A percentile compares a stretch with the other conserved stretches of the same genome.
phyloP scores from a whole-genome alignment of 2,797 vertebrate species.

The Mico argentatus region DNA sequence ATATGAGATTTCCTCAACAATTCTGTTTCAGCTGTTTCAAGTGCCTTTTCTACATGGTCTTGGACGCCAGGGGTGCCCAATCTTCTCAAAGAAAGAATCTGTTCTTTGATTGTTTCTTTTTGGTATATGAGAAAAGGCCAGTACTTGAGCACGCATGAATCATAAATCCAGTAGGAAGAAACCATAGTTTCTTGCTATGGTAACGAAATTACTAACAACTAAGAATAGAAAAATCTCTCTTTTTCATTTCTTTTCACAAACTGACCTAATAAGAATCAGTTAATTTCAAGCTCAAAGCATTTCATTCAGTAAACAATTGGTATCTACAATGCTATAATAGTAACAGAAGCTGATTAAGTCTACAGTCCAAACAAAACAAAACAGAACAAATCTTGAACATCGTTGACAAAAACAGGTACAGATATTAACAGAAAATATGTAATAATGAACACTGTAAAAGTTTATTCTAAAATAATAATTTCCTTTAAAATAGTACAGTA shows the following conservation, averaged over 20 bases:
- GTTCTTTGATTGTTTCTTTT: not conserved
- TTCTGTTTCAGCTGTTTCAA: not conserved
- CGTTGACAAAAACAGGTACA: not conserved
- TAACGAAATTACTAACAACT: not conserved
- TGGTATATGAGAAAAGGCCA: not conserved
- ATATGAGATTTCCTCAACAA: not conserved
- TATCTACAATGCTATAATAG: not conserved
- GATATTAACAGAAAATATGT: not conserved
- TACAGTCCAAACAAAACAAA: not conserved
- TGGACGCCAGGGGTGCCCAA: not conserved
- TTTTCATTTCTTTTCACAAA: slow-evolving; percentile 7
- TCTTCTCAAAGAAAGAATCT: not conserved
- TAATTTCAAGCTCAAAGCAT: slow-evolving; percentile 20
- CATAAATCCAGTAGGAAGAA: not conserved
- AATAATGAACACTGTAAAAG: not conserved
- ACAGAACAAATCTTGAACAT: not conserved
- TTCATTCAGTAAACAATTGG: not conserved
- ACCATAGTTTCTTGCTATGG: not conserved
- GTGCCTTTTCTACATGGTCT: not conserved
- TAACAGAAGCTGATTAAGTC: not conserved
- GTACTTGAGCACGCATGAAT: not conserved
- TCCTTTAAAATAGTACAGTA: not conserved
- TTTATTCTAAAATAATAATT: not conserved
- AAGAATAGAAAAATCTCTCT: not conserved
- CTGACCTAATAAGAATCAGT: not conserved